Conservation (phyloP, 2,888 invertebrate genomes). For the Cistogaster globosa region DNA sequence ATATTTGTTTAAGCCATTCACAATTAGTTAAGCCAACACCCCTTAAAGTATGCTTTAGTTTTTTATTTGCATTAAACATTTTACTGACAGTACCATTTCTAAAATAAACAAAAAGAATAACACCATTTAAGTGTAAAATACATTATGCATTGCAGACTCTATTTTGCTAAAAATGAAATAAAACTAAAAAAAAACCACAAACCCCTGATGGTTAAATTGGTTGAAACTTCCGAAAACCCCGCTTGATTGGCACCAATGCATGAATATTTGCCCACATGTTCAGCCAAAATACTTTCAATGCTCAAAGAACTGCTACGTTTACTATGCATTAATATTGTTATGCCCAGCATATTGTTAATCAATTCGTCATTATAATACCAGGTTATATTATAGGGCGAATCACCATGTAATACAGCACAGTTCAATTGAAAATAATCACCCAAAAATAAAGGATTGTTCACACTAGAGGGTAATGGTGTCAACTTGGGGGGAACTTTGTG, state of each 20-base stretch:
- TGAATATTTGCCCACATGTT: slow-evolving; percentile 89
- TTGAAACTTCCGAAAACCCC: slow-evolving; percentile 83
- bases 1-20: slow-evolving; percentile 45
- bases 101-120: slow-evolving; percentile 14
- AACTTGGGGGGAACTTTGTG: slow-evolving; percentile 86
- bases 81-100: slow-evolving; percentile 12
- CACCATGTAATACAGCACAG: slow-evolving; percentile 90
- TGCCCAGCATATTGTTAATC: slow-evolving; percentile 76
- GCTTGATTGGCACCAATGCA: slow-evolving; percentile 88
- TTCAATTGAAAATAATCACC: slow-evolving; percentile 86
- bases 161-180: neutral
- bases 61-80: slow-evolving; percentile 44
- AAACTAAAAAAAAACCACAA: slow-evolving; percentile 73
- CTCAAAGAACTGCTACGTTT: slow-evolving; percentile 86
- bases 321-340: slow-evolving; percentile 83
- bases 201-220: slow-evolving; percentile 81
- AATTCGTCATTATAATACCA: slow-evolving; percentile 88
- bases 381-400: slow-evolving; percentile 89
- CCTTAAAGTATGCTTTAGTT: slow-evolving; percentile 58
- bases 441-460: slow-evolving; percentile 86
- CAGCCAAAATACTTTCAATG: slow-evolving; percentile 86
- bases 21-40: slow-evolving; percentile 65
- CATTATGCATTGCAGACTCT: slow-evolving; percentile 10
- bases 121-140: slow-evolving; percentile 31
- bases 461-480: slow-evolving; percentile 85